Conservation (phyloP, 2,888 invertebrate species). For the Pasiphila rectangulata region DNA sequence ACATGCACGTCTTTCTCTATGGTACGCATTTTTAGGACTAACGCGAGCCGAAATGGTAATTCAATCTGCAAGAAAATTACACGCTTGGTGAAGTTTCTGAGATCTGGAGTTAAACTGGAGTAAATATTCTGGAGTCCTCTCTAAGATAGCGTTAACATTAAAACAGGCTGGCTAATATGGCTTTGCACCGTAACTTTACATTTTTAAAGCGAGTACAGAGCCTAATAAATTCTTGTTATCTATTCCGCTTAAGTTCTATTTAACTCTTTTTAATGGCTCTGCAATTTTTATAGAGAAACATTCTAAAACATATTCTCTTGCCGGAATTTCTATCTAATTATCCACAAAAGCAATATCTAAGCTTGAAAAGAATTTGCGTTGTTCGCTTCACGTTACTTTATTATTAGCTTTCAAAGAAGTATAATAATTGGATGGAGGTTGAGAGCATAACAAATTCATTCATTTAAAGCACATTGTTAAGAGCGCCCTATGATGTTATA, state of each 20-base stretch:
- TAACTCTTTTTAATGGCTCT: neutral
- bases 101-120: neutral
- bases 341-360: neutral
- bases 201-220: neutral
- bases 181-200: neutral
- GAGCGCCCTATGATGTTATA: slow-evolving; percentile 49
- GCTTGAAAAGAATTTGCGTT: neutral
- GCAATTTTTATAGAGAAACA: too few species aligned
- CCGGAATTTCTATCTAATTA: too few species aligned
- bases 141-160: neutral
- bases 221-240: neutral
- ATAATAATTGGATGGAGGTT: slow-evolving; percentile 8
- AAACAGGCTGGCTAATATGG: neutral
- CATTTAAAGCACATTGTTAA: slow-evolving; percentile 21
- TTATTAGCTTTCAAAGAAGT: neutral
- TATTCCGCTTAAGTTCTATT: neutral
- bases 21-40: neutral
- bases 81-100: neutral
- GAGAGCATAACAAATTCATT: slow-evolving; percentile 20
- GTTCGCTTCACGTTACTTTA: neutral
- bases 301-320: too few species aligned
- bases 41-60: neutral
- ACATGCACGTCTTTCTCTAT: slow-evolving; percentile 18
- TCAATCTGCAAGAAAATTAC: slow-evolving; percentile 5
- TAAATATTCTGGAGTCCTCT: neutral